Evolutionary conservation across 1,140 invertebrate species (phyloP).

Genomic region (Tetraneura akinire): DNA sequence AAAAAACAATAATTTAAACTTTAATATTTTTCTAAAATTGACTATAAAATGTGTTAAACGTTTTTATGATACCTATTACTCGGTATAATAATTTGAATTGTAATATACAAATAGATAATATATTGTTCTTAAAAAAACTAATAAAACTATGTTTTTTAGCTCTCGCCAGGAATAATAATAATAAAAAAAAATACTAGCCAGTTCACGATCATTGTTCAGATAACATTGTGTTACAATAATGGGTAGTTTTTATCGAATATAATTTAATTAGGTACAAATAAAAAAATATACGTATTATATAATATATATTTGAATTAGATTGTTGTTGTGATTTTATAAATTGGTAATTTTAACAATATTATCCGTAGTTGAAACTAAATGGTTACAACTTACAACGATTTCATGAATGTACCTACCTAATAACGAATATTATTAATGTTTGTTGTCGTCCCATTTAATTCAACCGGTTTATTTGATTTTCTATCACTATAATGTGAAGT

Average conservation of each 20-base stretch:
- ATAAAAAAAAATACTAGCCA: too few relatives aligned
- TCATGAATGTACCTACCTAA: neutral
- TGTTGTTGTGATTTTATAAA: neutral
- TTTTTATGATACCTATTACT: too few relatives aligned
- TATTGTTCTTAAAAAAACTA: too few relatives aligned
- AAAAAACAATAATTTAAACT: too few relatives aligned
- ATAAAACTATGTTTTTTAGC: too few relatives aligned
- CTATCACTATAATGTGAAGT: conserved; percentile 27
- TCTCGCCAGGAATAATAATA: too few relatives aligned
- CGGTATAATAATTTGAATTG: too few relatives aligned
- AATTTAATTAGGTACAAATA: too few relatives aligned
- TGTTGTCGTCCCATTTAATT: neutral
- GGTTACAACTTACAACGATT: neutral
- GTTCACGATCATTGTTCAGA: neutral
- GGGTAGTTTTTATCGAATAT: neutral
- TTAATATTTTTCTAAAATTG: too few relatives aligned
- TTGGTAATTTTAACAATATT: neutral
- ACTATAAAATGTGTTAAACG: too few relatives aligned
- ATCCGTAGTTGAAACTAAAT: neutral
- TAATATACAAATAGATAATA: too few relatives aligned
- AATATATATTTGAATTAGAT: neutral
- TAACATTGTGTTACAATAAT: neutral
- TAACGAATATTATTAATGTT: neutral
- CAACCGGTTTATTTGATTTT: conserved; percentile 26
- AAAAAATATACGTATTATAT: neutral